Evolutionary conservation across 1,140 invertebrate genomes (phyloP), one percentile per base, ranked within the genome.

Genomic region (Cyclina sinensis): DNA sequence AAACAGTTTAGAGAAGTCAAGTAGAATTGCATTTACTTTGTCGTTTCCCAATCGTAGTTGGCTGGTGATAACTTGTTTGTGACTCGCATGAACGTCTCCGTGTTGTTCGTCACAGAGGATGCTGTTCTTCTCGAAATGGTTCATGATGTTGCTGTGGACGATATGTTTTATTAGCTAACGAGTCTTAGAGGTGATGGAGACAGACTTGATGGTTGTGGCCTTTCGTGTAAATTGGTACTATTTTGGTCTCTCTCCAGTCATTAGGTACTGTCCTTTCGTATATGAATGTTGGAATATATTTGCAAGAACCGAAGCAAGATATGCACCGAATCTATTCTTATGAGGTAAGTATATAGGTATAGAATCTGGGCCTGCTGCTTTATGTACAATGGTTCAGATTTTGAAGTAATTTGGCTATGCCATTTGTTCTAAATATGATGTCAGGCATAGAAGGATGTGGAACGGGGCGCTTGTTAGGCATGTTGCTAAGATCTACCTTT

Each of bases 161-260:
- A 89, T 80, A 46, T 90, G 81, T 73, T 91, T 79, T 57, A 91
- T 51, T 12, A 91, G 43, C 80, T 90, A 89, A 46, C 89, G 89
- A 16, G 78, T 16, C 1, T 86, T 87, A n/a, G n/a, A 90, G 12
- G 89, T 91, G 3, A 91, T 74, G 32, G 89, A 90, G 24, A 46
- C 74, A 48, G 74, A 39, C 46, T 27, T 46, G 9, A 86, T 89
- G 73, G 89, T 88, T 21, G 0, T 59, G 46, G 24, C 57, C 89
- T 46, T 91, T 91, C 68, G 88, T 91, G 37, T 54, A 90, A 43
- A 88, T 73, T 27, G 80, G 79, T 7, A 87, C 62, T n/a, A 89
- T 65, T 21, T 32, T 18, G 16, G 54, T 70, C 14, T 16, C 82
- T 59, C 35, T 85, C 88, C 83, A 86, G 57, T 84, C 51, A 9